Conservation (phyloP, 2,797 vertebrate genomes). For the Hippocampus kuda region DNA sequence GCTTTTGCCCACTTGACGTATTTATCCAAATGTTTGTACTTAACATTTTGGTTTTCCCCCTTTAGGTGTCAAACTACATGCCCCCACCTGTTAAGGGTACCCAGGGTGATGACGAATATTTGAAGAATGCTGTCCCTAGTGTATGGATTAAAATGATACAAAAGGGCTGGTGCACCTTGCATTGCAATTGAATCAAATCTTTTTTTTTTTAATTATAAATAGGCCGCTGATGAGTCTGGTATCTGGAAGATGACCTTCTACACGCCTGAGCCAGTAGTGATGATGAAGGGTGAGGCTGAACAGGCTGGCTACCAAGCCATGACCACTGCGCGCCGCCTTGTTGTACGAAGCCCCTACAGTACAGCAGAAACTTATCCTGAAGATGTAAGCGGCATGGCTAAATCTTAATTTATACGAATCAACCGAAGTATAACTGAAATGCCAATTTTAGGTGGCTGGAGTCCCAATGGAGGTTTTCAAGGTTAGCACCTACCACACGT, state of each 20-base stretch:
- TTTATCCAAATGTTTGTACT: too few species aligned
- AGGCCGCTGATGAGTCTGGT: conserved; percentile 35
- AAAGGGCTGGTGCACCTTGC: not conserved
- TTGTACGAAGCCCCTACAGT: conserved; percentile 67
- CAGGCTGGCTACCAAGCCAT: conserved; percentile 66
- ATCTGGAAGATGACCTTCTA: conserved; percentile 76
- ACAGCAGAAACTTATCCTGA: conserved; percentile 58
- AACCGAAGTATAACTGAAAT: not conserved
- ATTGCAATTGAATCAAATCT: not conserved
- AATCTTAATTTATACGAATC: too few species aligned
- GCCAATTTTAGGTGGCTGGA: conserved; percentile 57
- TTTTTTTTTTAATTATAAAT: not conserved
- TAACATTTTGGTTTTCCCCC: too few species aligned
- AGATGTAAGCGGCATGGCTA: conserved; percentile 36
- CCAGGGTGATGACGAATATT: conserved; percentile 5
- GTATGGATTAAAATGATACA: conserved; percentile 8
- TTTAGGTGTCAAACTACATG: conserved; percentile 58
- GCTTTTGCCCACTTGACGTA: not conserved
- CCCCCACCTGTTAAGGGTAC: conserved; percentile 9
- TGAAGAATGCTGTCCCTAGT: conserved; percentile 12
- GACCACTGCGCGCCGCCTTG: conserved; percentile 56
- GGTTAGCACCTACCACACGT: conserved; percentile 65
- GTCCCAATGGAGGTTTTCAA: conserved; percentile 69
- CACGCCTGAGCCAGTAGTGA: conserved; percentile 54
- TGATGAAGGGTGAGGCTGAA: conserved; percentile 63